Evolutionary conservation across 2,888 invertebrate species (phyloP).

Genomic region (Drosophila stalkeri): DNA sequence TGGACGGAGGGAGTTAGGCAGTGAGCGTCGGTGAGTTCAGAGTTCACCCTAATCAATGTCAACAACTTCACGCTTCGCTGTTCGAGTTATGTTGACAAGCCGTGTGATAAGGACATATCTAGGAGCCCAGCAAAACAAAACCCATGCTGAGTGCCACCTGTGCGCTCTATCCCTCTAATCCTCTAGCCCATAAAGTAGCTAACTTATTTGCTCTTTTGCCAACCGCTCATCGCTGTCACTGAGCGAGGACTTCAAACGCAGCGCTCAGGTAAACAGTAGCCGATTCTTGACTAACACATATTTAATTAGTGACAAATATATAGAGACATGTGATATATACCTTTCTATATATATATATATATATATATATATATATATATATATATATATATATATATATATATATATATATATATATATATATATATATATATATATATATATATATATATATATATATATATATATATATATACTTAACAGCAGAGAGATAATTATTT

Average conservation of each 20-base stretch:
- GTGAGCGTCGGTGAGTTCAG: slow-evolving; percentile 33
- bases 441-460: not conserved
- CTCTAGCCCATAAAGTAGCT: slow-evolving; percentile 63
- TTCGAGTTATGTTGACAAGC: slow-evolving; percentile 65
- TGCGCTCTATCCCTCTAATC: slow-evolving; percentile 41
- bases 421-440: not conserved
- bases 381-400: no score
- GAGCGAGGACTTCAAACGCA: not conserved
- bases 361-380: no score
- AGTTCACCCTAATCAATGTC: slow-evolving; percentile 77
- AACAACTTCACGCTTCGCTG: slow-evolving; percentile 75
- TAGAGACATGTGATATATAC: no score
- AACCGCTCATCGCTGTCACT: slow-evolving; percentile 6
- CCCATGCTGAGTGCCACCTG: slow-evolving; percentile 49
- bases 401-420: not conserved
- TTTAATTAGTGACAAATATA: slow-evolving; percentile 2
- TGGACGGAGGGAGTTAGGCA: not conserved
- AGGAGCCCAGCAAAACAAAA: slow-evolving; percentile 3
- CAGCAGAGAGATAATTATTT: not conserved
- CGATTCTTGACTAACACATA: not conserved
- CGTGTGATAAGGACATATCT: slow-evolving; percentile 55
- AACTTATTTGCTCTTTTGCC: slow-evolving; percentile 53
- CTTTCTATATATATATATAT: no score
- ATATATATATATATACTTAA: not conserved
- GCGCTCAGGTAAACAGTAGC: slow-evolving; percentile 1